These are phyloP conservation scores for Rhyacophila brunnea DNA, from an alignment of 1,140 invertebrate genomes.

Conservation along the genomic window DNA sequence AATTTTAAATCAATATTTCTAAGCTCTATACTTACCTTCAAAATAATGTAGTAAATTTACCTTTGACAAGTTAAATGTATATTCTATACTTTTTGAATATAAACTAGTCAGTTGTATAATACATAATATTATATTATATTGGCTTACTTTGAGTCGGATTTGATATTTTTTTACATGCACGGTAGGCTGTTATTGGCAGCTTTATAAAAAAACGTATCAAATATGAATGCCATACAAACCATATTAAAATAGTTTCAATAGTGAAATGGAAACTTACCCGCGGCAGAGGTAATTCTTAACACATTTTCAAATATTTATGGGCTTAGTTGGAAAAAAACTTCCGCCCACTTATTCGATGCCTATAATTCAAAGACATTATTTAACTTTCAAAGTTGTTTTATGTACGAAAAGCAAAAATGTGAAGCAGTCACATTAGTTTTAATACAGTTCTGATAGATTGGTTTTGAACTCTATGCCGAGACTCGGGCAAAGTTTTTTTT, in stretches of 20 bases:
- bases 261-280: neutral
- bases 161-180: no score
- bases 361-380: constrained; percentile 35
- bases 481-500: constrained; percentile 24
- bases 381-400: constrained; percentile 26
- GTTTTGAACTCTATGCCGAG: constrained; percentile 13
- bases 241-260: no score
- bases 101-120: no score
- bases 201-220: no score
- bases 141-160: no score
- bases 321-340: constrained; percentile 25
- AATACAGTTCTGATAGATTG: constrained; percentile 36
- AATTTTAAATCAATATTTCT: no score
- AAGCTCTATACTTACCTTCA: no score
- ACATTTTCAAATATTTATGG: constrained; percentile 26
- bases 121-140: no score
- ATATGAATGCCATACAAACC: neutral
- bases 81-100: no score
- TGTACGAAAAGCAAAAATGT: constrained; percentile 24
- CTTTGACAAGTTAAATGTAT: no score
- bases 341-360: constrained; percentile 10
- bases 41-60: no score
- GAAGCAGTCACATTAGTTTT: constrained; percentile 32
- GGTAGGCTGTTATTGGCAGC: no score
- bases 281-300: neutral